These are phyloP conservation scores for Tridacna gigas DNA, from an alignment of 2,888 invertebrate species.

Conservation along the genomic window DNA sequence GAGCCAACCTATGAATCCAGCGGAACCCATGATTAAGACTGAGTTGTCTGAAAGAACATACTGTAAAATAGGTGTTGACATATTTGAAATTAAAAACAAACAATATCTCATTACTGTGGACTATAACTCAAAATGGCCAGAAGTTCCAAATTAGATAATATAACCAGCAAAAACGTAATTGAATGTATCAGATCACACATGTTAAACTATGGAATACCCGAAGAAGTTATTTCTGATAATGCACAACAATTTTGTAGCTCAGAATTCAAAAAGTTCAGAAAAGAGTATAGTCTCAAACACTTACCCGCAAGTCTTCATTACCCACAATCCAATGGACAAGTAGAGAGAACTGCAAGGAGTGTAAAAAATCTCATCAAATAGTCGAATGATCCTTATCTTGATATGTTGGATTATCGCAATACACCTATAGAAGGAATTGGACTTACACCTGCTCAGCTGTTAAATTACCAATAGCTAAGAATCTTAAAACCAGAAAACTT, in stretches of 20 bases:
- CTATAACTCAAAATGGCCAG: constrained; percentile 25
- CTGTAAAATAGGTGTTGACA: background rate
- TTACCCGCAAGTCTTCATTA: background rate
- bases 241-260: background rate
- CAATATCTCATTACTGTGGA: constrained; percentile 45
- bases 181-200: background rate
- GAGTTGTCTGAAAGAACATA: background rate
- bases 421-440: background rate
- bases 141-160: background rate
- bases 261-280: background rate
- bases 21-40: background rate
- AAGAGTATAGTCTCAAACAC: background rate
- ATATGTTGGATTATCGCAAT: constrained; percentile 1
- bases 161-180: constrained; percentile 42
- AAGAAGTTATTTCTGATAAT: background rate
- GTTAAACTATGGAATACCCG: background rate
- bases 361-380: constrained; percentile 5
- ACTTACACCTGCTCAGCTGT: background rate
- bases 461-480: no score
- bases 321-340: constrained; percentile 5
- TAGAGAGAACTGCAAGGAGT: background rate
- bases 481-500: no score
- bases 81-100: background rate
- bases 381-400: background rate
- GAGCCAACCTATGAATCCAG: background rate